Evolutionary conservation across 2,888 invertebrate species (phyloP).

Genomic region (Erebia aethiops): DNA sequence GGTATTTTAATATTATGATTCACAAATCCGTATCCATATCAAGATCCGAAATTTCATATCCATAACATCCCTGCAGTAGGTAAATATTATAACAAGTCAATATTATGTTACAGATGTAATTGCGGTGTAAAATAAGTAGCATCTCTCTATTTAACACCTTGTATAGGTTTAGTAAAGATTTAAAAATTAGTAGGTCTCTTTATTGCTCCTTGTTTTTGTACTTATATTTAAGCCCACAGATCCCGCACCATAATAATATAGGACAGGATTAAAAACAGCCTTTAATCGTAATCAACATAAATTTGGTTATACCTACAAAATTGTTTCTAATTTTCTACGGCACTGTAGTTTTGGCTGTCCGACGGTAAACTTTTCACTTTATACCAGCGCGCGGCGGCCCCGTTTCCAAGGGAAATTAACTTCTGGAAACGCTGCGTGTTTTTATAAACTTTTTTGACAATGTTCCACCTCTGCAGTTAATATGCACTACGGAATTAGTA

Average conservation of each 20-base stretch:
- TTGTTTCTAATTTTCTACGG: constrained; percentile 36
- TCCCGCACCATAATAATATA: background rate
- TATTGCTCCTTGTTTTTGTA: too few relatives aligned
- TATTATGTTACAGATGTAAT: too few relatives aligned
- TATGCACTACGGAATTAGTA: constrained; percentile 15
- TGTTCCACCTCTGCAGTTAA: constrained; percentile 26
- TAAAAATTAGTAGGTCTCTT: too few relatives aligned
- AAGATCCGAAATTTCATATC: too few relatives aligned
- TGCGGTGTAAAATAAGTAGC: too few relatives aligned
- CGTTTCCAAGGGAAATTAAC: constrained; percentile 40
- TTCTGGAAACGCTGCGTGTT: constrained; percentile 36
- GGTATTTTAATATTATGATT: too few relatives aligned
- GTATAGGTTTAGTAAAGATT: too few relatives aligned
- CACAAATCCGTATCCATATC: too few relatives aligned
- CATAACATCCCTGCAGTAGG: too few relatives aligned
- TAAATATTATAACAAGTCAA: too few relatives aligned
- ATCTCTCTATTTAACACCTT: too few relatives aligned
- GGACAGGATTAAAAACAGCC: background rate
- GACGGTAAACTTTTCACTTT: constrained; percentile 42
- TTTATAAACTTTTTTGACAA: constrained; percentile 33
- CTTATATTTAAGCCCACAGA: too few relatives aligned
- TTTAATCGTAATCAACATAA: constrained; percentile 17
- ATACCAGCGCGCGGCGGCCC: constrained; percentile 39
- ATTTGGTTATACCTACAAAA: constrained; percentile 19
- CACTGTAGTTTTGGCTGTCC: constrained; percentile 36